Conservation (phyloP, 2,888 invertebrate species). For the Nasonia oneida region DNA sequence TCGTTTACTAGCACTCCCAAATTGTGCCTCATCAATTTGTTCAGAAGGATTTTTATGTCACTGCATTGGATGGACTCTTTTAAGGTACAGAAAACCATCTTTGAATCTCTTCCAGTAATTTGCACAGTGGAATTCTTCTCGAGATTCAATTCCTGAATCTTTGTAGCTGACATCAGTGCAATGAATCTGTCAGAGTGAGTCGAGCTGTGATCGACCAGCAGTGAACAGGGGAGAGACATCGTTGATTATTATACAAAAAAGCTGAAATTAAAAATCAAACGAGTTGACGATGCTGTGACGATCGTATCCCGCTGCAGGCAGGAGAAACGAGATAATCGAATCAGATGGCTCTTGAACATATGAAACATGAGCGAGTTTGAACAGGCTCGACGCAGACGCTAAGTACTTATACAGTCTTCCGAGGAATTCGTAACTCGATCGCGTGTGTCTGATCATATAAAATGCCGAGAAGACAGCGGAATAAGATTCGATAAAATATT, state of each 20-base stretch:
- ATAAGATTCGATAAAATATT: too few relatives aligned
- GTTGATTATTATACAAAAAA: neutral
- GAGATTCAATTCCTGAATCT: neutral
- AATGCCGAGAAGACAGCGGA: too few relatives aligned
- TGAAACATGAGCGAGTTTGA: too few relatives aligned
- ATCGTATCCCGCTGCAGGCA: too few relatives aligned
- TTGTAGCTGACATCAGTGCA: neutral
- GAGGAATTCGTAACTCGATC: too few relatives aligned
- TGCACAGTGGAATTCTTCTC: neutral
- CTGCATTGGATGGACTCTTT: neutral
- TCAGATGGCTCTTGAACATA: too few relatives aligned
- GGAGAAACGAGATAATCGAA: too few relatives aligned
- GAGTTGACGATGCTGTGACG: neutral
- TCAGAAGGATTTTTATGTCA: neutral
- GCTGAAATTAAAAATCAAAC: neutral
- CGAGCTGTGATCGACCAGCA: neutral
- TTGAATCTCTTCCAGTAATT: constrained; percentile 16
- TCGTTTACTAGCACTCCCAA: constrained; percentile 16
- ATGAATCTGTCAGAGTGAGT: neutral
- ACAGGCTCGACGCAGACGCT: too few relatives aligned
- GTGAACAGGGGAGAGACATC: neutral
- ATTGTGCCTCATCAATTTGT: constrained; percentile 25
- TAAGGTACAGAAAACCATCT: neutral
- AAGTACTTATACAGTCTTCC: too few relatives aligned
- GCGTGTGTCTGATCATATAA: too few relatives aligned